Evolutionary conservation across 2,797 vertebrate species (phyloP), one percentile per base, ranked within the genome.

Genomic region (Danio kyathit): DNA sequence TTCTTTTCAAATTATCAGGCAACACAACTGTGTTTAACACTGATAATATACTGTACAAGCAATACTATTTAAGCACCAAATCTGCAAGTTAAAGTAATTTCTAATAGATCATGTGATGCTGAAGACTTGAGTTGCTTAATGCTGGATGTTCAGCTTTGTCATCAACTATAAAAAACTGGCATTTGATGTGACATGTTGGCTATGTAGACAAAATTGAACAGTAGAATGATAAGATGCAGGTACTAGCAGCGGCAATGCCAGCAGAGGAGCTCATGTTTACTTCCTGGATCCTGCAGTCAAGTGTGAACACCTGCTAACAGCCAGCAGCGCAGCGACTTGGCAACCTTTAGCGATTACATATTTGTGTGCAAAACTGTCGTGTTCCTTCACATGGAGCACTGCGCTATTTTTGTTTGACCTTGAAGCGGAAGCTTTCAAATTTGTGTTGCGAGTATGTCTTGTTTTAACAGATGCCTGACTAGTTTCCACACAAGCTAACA

Each of bases 261-360:
- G 21, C 17, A 73, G 41, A 21, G 7, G 14, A 73, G 19, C 71
- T 73, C 12, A 29, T 57, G 43, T 57, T 59, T 73, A 29, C 54
- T 21, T 59, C 41, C 54, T 73, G 71, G 17, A 73, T 21, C 44
- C 54, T 73, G 52, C 41, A 59, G 52, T 21, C 70, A 59, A 56
- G 54, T 19, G 44, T 57, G 54, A 73, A 29, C 54, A 59, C 71
- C 41, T 46, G 17, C 17, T 57, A 46, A 17, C 12, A 73, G 10
- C 71, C 71, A 46, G 44, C 17, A 59, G 70, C 17, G n/a, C 12
- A 44, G 54, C 13, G 2, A 73, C 40, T 43, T 73, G 54, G 54
- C 71, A 74, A 49, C 21, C 21, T 49, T 61, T 21, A 48, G 21
- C 44, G 10, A 74, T 49, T 61, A 16, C 19, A 59, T 73, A 21